Evolutionary conservation across 2,888 invertebrate genomes (phyloP).

Genomic region (Apamea epomidion): DNA sequence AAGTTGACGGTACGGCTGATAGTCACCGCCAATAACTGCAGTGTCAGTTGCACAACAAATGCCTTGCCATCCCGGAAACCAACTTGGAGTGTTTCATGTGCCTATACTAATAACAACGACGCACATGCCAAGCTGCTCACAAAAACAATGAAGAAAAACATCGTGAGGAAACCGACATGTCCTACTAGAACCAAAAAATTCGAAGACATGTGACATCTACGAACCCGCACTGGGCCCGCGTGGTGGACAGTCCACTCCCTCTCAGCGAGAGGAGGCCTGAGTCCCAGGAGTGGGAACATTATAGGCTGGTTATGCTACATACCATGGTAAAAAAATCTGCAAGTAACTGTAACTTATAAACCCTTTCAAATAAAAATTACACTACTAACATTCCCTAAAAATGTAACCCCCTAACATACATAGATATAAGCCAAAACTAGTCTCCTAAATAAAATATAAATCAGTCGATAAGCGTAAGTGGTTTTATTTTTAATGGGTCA

Average conservation of each 20-base stretch:
- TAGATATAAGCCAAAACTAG: constrained; percentile 40
- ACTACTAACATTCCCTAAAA: neutral
- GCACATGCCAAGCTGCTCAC: neutral
- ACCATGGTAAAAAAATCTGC: neutral
- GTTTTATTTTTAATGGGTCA: constrained; percentile 69
- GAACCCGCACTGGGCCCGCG: no score
- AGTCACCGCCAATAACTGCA: no score
- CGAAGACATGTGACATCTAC: no score
- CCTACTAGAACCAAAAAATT: no score
- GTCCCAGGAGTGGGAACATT: no score
- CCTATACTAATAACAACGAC: neutral
- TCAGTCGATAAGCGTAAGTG: constrained; percentile 66
- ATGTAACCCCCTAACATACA: constrained; percentile 42
- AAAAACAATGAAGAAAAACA: no score
- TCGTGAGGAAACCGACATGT: no score
- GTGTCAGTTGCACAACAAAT: neutral
- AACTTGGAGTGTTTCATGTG: neutral
- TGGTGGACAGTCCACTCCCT: no score
- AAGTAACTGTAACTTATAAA: neutral
- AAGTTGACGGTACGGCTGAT: neutral
- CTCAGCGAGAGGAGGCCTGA: no score
- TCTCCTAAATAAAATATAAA: constrained; percentile 63
- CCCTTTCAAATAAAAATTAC: neutral
- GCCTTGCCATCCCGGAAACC: no score
- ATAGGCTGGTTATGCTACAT: neutral